These are phyloP conservation scores for Empidonax traillii DNA, from an alignment of 2,113 vertebrate genomes.

Conservation along the genomic window DNA sequence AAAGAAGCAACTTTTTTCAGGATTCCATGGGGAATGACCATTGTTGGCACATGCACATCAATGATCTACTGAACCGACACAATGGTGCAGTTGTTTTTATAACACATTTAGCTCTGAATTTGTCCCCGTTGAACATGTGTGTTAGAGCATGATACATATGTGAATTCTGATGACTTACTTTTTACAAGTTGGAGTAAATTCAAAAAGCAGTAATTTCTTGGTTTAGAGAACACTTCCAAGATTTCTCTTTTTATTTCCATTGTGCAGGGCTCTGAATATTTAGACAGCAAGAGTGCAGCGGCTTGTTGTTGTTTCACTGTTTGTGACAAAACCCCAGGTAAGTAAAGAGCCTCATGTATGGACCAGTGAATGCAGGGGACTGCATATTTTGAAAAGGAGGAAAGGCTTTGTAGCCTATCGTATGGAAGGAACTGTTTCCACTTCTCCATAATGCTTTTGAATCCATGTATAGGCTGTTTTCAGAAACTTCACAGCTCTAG, in stretches of 20 bases:
- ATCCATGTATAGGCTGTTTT: background rate
- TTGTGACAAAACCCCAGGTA: background rate
- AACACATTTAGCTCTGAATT: background rate
- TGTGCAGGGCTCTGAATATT: background rate
- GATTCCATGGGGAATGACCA: background rate
- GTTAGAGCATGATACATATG: background rate
- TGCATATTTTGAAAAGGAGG: background rate
- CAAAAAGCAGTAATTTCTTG: background rate
- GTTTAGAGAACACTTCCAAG: background rate
- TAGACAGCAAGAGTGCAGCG: background rate
- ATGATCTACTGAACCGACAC: background rate
- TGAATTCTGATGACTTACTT: background rate
- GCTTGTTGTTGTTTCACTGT: background rate
- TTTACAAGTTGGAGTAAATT: constrained; percentile 17
- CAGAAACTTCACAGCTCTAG: background rate
- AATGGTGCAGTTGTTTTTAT: background rate
- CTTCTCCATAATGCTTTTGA: background rate
- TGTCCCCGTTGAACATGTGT: background rate
- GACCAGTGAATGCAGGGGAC: background rate
- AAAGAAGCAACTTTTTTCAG: background rate
- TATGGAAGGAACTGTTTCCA: background rate
- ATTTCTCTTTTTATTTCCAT: background rate
- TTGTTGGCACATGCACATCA: background rate
- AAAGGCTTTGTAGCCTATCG: background rate
- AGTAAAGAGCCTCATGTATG: background rate